Conservation (phyloP, 2,888 invertebrate species). For the Amblyjoppa proteus region DNA sequence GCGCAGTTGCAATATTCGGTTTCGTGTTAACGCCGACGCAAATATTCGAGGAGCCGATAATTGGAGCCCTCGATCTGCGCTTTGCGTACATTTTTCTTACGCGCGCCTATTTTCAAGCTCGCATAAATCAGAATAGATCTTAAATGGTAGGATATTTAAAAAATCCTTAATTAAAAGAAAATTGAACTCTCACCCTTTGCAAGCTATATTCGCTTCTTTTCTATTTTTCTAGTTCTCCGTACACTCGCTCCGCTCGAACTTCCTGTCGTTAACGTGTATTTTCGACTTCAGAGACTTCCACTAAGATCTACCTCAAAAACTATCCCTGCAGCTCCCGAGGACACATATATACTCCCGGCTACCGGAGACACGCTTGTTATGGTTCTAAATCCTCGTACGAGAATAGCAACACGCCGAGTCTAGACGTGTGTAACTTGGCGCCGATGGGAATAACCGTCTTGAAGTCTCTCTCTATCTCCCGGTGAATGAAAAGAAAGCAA, state of each 20-base stretch:
- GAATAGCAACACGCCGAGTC: constrained; percentile 78
- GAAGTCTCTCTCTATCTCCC: constrained; percentile 21
- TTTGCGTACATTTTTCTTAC: too few species aligned
- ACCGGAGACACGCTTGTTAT: constrained; percentile 72
- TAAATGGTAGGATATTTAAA: not conserved
- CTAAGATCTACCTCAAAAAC: not conserved
- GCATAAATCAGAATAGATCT: too few species aligned
- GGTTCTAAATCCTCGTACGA: constrained; percentile 74
- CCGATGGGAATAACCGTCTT: constrained; percentile 78
- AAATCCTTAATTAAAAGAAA: not conserved
- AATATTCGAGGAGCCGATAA: too few species aligned
- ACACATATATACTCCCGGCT: constrained; percentile 34
- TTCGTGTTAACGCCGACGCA: too few species aligned
- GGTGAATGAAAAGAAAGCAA: constrained; percentile 59
- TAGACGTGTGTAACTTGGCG: constrained; percentile 76
- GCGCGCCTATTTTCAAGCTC: too few species aligned
- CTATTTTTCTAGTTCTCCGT: not conserved
- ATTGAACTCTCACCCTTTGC: not conserved
- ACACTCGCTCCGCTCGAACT: not conserved
- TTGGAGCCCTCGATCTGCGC: too few species aligned
- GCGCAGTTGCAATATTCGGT: too few species aligned
- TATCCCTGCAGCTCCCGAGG: not conserved
- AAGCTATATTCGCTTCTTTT: not conserved
- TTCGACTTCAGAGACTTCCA: constrained; percentile 10
- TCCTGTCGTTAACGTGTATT: constrained; percentile 9